A percentile compares a stretch with the other conserved stretches of the same genome.
Conservation (phyloP, 2,888 invertebrate genomes). For the Eupsilia transversa region DNA sequence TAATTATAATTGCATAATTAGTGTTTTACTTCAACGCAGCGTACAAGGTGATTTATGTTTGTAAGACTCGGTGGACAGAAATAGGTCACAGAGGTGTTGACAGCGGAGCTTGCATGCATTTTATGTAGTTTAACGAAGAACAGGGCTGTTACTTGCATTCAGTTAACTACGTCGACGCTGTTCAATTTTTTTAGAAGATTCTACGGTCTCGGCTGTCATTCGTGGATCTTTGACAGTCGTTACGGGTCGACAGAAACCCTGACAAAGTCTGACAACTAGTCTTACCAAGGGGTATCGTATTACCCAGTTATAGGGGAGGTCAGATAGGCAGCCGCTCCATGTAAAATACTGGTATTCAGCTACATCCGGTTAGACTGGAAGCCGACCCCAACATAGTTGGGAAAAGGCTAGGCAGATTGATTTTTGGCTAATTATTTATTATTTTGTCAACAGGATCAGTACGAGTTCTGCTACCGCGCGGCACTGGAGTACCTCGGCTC, state of each 20-base stretch:
- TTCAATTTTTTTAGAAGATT: background rate
- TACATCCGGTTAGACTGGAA: no score
- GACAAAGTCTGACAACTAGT: no score
- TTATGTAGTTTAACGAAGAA: slow-evolving; percentile 17
- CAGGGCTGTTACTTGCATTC: background rate
- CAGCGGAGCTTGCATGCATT: slow-evolving; percentile 50
- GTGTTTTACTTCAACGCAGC: slow-evolving; percentile 42
- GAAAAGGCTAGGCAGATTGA: no score
- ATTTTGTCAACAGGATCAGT: slow-evolving; percentile 96
- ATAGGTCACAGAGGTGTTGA: slow-evolving; percentile 53
- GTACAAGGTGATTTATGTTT: slow-evolving; percentile 41
- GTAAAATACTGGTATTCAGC: no score
- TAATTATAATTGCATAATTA: slow-evolving; percentile 56
- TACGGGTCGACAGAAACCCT: no score
- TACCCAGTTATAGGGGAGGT: no score
- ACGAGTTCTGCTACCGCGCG: slow-evolving; percentile 99
- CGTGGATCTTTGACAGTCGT: no score
- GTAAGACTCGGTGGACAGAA: slow-evolving; percentile 36
- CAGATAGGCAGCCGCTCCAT: no score
- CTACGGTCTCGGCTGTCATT: no score
- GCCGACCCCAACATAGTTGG: no score
- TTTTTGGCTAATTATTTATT: no score
- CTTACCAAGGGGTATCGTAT: no score
- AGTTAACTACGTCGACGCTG: background rate
- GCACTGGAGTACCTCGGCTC: slow-evolving; percentile 99